Conservation (phyloP, 2,797 vertebrate species). For the Pagetopsis macropterus region DNA sequence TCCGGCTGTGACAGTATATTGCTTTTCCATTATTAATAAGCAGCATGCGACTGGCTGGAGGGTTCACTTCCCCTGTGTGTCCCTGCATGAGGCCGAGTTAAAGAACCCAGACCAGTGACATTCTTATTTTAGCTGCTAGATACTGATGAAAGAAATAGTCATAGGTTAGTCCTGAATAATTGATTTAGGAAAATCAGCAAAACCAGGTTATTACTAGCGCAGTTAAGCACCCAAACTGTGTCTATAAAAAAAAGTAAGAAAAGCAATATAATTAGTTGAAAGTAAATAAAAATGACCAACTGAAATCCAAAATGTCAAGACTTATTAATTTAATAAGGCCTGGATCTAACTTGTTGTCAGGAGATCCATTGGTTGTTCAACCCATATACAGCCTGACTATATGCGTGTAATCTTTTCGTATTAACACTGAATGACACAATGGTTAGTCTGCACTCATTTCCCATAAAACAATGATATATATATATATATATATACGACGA, state of each 20-base stretch:
- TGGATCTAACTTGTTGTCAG: constrained; percentile 35
- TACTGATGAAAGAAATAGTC: constrained; percentile 15
- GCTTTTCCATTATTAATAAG: constrained; percentile 63
- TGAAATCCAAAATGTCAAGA: constrained; percentile 13
- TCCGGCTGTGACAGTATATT: constrained; percentile 57
- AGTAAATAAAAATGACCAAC: neutral
- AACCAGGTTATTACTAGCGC: neutral
- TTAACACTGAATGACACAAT: constrained; percentile 64
- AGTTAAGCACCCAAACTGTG: neutral
- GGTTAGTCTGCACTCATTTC: constrained; percentile 45
- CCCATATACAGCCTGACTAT: constrained; percentile 32
- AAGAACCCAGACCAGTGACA: constrained; percentile 26
- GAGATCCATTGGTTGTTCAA: constrained; percentile 23
- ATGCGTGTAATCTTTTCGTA: constrained; percentile 57
- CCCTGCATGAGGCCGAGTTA: constrained; percentile 14
- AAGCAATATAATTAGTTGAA: constrained; percentile 3
- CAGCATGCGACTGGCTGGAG: constrained; percentile 6
- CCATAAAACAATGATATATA: constrained; percentile 43
- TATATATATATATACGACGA: no score
- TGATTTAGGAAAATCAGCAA: constrained; percentile 14
- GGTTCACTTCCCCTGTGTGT: constrained; percentile 19
- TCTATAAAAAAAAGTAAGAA: neutral
- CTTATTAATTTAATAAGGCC: constrained; percentile 5
- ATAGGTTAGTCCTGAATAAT: constrained; percentile 22
- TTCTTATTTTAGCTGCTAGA: constrained; percentile 22